A percentile compares a stretch with the other conserved stretches of the same genome.
phyloP scores from a whole-genome alignment of 2,888 invertebrate species.

The Eristalinus aeneus region DNA sequence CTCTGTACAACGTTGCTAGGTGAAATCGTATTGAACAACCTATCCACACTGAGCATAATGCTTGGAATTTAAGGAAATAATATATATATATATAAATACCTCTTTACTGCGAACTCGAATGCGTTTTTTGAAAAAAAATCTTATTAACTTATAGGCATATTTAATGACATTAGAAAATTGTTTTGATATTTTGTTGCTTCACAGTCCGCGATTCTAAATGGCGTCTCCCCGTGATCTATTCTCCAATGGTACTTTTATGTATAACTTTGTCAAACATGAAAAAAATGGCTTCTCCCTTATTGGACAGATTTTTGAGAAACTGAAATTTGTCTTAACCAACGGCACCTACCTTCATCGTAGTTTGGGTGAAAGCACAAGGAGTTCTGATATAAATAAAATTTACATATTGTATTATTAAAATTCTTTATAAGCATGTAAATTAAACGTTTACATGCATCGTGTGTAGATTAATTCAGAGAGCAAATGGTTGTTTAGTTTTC shows the following conservation, averaged over 20 bases:
- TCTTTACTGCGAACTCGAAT: neutral
- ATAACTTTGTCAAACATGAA: slow-evolving; percentile 19
- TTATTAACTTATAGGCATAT: slow-evolving; percentile 2
- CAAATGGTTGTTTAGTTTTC: too few relatives aligned
- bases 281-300: slow-evolving; percentile 64
- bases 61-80: neutral
- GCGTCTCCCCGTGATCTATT: slow-evolving; percentile 50
- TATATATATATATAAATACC: slow-evolving; percentile 23
- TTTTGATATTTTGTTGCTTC: slow-evolving; percentile 43
- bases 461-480: too few relatives aligned
- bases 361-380: neutral
- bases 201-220: slow-evolving; percentile 40
- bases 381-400: too few relatives aligned
- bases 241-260: slow-evolving; percentile 60
- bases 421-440: too few relatives aligned
- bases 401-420: too few relatives aligned
- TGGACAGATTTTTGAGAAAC: slow-evolving; percentile 11
- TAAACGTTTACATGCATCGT: too few relatives aligned
- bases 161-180: slow-evolving; percentile 38
- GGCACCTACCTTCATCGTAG: neutral
- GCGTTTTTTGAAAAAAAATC: neutral
- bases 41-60: neutral
- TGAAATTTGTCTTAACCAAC: neutral
- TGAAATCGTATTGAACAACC: slow-evolving; percentile 12
- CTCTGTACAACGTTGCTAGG: neutral